phyloP scores from a whole-genome alignment of 2,888 invertebrate genomes.

The Megalurothrips usitatus region DNA sequence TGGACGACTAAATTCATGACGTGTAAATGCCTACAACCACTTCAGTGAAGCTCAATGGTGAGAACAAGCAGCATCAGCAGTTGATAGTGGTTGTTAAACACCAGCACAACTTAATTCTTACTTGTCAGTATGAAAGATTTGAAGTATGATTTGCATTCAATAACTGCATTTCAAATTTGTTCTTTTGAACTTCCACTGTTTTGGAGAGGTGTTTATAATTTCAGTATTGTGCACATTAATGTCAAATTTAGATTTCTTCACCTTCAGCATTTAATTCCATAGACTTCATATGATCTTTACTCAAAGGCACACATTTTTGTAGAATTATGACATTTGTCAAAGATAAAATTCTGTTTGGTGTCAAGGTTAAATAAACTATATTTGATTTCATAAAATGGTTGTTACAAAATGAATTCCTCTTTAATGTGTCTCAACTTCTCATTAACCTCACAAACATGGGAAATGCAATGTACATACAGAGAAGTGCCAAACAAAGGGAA shows the following conservation, averaged over 20 bases:
- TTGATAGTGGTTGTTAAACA: too few species aligned
- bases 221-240: neutral
- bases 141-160: neutral
- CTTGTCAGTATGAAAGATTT: too few species aligned
- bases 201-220: neutral
- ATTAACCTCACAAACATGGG: neutral
- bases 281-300: neutral
- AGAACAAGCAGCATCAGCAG: too few species aligned
- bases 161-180: neutral
- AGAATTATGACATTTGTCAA: neutral
- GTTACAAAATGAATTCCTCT: conserved; percentile 1
- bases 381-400: conserved; percentile 1
- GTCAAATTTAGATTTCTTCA: neutral
- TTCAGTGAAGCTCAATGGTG: too few species aligned
- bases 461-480: neutral
- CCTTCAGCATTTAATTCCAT: neutral
- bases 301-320: neutral
- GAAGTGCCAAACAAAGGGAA: neutral
- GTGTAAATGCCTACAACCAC: too few species aligned
- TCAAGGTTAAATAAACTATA: conserved; percentile 17
- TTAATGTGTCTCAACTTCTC: neutral
- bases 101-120: too few species aligned
- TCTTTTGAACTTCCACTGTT: neutral
- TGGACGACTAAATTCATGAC: too few species aligned
- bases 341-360: neutral